Conservation (phyloP, 2,797 vertebrate genomes). For the Chelmon rostratus region DNA sequence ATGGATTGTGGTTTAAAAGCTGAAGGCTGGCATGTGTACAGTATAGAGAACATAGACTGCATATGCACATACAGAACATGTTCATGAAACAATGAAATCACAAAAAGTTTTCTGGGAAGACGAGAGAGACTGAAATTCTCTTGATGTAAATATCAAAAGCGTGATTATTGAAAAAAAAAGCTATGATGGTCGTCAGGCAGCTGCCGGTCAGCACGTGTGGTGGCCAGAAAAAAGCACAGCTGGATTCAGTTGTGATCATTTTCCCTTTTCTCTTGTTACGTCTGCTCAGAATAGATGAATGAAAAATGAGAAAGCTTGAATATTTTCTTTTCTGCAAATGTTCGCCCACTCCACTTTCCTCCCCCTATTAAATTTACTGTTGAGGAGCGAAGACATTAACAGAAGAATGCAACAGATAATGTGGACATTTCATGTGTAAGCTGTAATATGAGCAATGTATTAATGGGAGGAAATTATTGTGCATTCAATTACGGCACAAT, state of each 20-base stretch:
- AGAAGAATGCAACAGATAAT: constrained; percentile 91
- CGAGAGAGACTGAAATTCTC: not conserved
- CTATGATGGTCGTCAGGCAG: not conserved
- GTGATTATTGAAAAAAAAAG: constrained; percentile 4
- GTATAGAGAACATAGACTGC: not conserved
- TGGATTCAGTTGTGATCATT: constrained; percentile 39
- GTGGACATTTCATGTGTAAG: constrained; percentile 93
- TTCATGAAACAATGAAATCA: not conserved
- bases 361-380: constrained; percentile 89
- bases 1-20: not conserved
- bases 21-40: not conserved
- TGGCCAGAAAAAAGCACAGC: constrained; percentile 24
- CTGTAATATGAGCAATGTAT: constrained; percentile 97
- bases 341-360: constrained; percentile 13
- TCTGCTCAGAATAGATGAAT: constrained; percentile 67
- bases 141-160: not conserved
- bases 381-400: constrained; percentile 91
- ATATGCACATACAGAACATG: too few species aligned
- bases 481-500: constrained; percentile 97
- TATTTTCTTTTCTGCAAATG: constrained; percentile 53
- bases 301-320: constrained; percentile 84
- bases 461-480: constrained; percentile 96
- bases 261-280: constrained; percentile 24
- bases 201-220: constrained; percentile 30
- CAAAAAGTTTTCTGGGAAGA: not conserved